Conservation (phyloP, 35 echinoderm and acorn worm genomes). For the Holothuria glaberrima region DNA sequence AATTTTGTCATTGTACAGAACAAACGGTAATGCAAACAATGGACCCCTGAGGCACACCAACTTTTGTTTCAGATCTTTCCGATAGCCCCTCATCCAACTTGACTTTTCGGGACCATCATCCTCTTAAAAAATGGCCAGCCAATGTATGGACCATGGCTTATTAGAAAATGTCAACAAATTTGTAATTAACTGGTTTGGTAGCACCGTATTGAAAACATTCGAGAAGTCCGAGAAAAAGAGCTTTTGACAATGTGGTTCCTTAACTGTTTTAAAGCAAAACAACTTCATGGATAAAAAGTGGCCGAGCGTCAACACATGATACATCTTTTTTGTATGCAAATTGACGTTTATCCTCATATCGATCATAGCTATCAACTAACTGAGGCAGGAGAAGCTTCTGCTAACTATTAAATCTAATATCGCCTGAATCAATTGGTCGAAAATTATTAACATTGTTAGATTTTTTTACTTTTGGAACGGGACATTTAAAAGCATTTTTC, state of each 20-base stretch:
- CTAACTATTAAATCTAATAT: background rate
- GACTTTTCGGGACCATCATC: background rate
- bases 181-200: background rate
- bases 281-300: background rate
- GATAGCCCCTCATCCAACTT: constrained; percentile 12
- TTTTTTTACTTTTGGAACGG: background rate
- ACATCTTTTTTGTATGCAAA: no score
- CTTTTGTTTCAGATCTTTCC: background rate
- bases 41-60: background rate
- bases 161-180: constrained; percentile 8
- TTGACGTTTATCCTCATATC: background rate
- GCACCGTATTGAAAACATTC: background rate
- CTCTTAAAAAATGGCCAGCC: background rate
- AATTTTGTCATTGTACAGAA: background rate
- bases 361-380: background rate
- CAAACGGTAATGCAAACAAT: no score
- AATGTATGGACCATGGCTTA: background rate
- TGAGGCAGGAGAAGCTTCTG: background rate
- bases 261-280: background rate
- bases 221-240: constrained; percentile 1
- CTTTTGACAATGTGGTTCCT: background rate
- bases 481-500: background rate
- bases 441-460: background rate
- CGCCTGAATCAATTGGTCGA: background rate
- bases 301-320: background rate